Evolutionary conservation across 2,113 vertebrate genomes (phyloP), one percentile per base, ranked within the genome.

Genomic region (Hippocampus barbouri): DNA sequence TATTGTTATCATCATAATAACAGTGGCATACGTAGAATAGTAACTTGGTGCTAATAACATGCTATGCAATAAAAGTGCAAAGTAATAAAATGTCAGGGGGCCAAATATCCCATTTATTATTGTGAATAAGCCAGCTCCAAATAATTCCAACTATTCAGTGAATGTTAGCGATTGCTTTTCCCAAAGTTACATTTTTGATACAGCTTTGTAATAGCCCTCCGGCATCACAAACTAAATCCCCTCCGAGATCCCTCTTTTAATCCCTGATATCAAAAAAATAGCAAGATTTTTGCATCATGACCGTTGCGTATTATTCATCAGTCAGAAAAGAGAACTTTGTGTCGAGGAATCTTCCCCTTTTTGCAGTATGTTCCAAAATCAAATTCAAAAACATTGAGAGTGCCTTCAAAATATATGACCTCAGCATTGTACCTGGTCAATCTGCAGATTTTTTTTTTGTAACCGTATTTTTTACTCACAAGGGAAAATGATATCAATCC

Each of bases 251-350:
- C 88, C 81, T 80, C 82, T 77, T 88, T 90, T 92, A 91, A 92
- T 91, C 89, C 89, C 83, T 79, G 71, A 89, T 90, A 90, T 89
- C 77, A 90, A 89, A 91, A 88, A 89, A 90, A 89, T 88, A 90
- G 85, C 85, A 86, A 88, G 89, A 88, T 92, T 90, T 90, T 16
- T 66, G 68, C 69, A 72, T 82, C 87, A 87, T 88, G 89, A 90
- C 68, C 51, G 85, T 77, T 74, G 87, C 72, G 79, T 83, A 70
- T 88, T 89, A 83, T 81, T 83, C 85, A 80, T 75, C 84, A 83
- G 86, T 76, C 73, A 53, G 73, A 57, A 51, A 60, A 70, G 73
- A 4, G 20, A 72, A 76, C 72, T 85, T 88, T 64, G 69, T 70
- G 27, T 54, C 57, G 61, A 7, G 25, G 70, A 73, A 43, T 76